These are phyloP conservation scores for Meloidogyne exigua DNA, from an alignment of 1,140 invertebrate species.

Conservation along the genomic window DNA sequence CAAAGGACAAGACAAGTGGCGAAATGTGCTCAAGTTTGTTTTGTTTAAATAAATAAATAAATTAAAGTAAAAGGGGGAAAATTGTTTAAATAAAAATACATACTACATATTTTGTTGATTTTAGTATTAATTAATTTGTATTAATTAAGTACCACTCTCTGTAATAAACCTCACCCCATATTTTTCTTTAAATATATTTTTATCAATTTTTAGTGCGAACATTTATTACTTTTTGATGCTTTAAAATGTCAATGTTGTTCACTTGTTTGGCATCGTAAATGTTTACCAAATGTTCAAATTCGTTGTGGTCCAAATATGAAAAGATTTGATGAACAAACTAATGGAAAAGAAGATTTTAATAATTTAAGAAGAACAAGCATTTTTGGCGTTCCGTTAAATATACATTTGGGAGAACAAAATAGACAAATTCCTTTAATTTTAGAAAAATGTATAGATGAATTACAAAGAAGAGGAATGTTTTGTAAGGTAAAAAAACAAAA, in stretches of 20 bases:
- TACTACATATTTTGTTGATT: too few species aligned
- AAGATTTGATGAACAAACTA: constrained; percentile 18
- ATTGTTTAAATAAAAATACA: too few species aligned
- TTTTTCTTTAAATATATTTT: background rate
- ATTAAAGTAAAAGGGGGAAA: too few species aligned
- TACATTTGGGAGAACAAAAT: constrained; percentile 52
- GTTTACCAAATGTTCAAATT: constrained; percentile 45
- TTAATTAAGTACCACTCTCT: too few species aligned
- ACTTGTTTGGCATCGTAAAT: constrained; percentile 54
- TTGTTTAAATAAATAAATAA: too few species aligned
- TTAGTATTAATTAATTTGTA: too few species aligned
- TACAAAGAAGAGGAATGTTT: constrained; percentile 50
- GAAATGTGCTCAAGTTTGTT: constrained; percentile 44
- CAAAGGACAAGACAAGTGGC: constrained; percentile 53
- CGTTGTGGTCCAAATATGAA: constrained; percentile 41
- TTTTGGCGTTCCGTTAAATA: constrained; percentile 59
- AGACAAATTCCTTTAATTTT: constrained; percentile 46
- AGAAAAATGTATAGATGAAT: constrained; percentile 20
- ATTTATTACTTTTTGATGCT: constrained; percentile 55
- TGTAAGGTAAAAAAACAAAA: constrained; percentile 52
- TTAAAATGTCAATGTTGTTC: constrained; percentile 56
- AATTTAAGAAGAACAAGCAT: constrained; percentile 52
- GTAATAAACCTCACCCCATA: too few species aligned
- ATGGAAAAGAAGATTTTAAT: constrained; percentile 18
- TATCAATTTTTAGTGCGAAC: constrained; percentile 44